Evolutionary conservation across 2,797 vertebrate species (phyloP), one percentile per base, ranked within the genome.

Genomic region (Galaxias olidus): DNA sequence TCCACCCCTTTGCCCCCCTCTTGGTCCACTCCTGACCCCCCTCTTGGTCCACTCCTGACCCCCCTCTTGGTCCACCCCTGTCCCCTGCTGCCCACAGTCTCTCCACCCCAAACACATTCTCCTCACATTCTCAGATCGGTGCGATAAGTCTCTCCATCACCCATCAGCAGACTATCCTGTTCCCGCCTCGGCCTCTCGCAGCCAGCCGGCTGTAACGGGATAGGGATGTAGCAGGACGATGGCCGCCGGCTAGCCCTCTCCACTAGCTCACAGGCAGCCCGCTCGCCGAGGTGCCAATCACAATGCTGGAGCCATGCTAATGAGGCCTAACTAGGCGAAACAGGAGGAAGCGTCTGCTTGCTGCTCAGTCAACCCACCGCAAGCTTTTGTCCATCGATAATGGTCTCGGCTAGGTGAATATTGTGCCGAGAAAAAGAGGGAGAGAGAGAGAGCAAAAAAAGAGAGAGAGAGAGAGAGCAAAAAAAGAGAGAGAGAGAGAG

Each of bases 221-320:
- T 84, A 82, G 63, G 57, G 66, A 80, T 77, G 74, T 54, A 66
- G 79, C 75, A 46, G 65, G 71, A 19, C 63, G 9, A 19, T 20
- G 8, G 19, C 41, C 40, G 54, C 9, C 1, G n/a, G 76, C 73
- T 77, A 30, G 71, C 76, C 82, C 77, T 56, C 77, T 65, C 75
- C 41, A 47, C 80, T 87, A 88, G 88, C 84, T 80, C 74, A 80
- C 79, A 76, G 73, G 76, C 87, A 30, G 30, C 30, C 30, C 80
- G 79, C 84, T 87, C 81, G 68, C 86, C 78, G 87, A 84, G 84
- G 76, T 86, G 87, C 86, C 88, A 74, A 61, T 90, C 87, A 88
- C 75, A 79, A 64, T 43, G 59, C 18, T 41, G 70, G 52, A 50
- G 72, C 66, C 56, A 56, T 20, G 75, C 64, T 57, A 81, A 76